Evolutionary conservation across 92 coral and sea anemone species (phyloP).

Genomic region (Parazoanthus darwini): DNA sequence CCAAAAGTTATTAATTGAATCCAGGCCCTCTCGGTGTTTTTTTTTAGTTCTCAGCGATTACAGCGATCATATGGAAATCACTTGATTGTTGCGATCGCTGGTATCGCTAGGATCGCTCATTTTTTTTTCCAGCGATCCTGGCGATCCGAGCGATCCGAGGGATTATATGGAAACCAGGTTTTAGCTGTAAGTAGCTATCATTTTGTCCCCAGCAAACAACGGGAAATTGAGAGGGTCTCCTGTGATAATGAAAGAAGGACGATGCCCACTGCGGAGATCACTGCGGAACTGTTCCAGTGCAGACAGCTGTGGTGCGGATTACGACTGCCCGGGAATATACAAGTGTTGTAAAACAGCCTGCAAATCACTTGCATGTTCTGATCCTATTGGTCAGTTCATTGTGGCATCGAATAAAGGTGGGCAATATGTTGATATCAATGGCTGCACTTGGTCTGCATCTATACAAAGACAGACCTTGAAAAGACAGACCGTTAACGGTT

Average conservation of each 20-base stretch:
- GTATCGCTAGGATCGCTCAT: too few species aligned
- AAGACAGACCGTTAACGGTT: too few species aligned
- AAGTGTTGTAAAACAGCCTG: slow-evolving; percentile 74
- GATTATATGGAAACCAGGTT: too few species aligned
- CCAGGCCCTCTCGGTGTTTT: too few species aligned
- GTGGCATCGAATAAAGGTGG: slow-evolving; percentile 58
- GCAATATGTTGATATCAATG: not conserved
- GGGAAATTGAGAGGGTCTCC: not conserved
- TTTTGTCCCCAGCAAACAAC: not conserved
- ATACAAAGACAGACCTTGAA: too few species aligned
- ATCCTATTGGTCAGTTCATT: slow-evolving; percentile 32
- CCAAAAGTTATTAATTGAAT: too few species aligned
- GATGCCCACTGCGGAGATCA: slow-evolving; percentile 46
- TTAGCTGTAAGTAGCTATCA: not conserved
- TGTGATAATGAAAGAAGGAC: slow-evolving; percentile 41
- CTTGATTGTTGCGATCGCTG: too few species aligned
- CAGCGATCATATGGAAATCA: too few species aligned
- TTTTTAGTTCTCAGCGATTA: too few species aligned
- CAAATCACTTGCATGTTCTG: slow-evolving; percentile 55
- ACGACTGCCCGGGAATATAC: slow-evolving; percentile 57
- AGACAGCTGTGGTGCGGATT: slow-evolving; percentile 48
- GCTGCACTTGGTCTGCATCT: too few species aligned
- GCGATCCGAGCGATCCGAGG: too few species aligned
- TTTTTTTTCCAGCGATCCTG: too few species aligned
- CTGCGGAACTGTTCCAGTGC: slow-evolving; percentile 48